phyloP scores from a whole-genome alignment of 2,797 vertebrate species.

The Lacerta bilineata region DNA sequence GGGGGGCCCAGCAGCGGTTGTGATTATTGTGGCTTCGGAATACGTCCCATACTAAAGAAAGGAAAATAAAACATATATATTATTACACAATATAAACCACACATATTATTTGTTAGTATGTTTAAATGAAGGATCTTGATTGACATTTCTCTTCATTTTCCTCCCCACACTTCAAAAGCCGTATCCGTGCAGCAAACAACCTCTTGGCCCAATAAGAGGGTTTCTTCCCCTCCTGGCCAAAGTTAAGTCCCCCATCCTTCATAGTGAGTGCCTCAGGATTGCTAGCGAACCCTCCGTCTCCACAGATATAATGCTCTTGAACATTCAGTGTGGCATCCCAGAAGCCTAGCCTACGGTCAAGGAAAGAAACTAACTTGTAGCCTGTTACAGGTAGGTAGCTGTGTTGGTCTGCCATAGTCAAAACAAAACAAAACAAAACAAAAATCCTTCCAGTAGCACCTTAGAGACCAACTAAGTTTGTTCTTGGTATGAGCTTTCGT shows the following conservation, averaged over 20 bases:
- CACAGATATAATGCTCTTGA: neutral
- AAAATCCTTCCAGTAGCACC: too few relatives aligned
- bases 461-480: too few relatives aligned
- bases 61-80: rapidly evolving
- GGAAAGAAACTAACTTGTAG: neutral
- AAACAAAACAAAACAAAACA: too few relatives aligned
- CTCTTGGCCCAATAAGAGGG: neutral
- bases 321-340: neutral
- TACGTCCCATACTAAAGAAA: constrained; percentile 86
- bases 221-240: neutral
- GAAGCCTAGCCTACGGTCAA: neutral
- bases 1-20: constrained; percentile 93
- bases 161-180: neutral
- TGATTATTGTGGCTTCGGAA: constrained; percentile 89
- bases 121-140: neutral
- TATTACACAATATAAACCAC: neutral
- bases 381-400: too few relatives aligned
- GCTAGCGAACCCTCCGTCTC: neutral
- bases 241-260: neutral
- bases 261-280: neutral
- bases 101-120: neutral
- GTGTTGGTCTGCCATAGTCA: too few relatives aligned
- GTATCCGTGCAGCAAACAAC: neutral
- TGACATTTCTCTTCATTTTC: neutral
- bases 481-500: too few relatives aligned